Conservation (phyloP, 2,888 invertebrate species). For the Dynastes grantii region DNA sequence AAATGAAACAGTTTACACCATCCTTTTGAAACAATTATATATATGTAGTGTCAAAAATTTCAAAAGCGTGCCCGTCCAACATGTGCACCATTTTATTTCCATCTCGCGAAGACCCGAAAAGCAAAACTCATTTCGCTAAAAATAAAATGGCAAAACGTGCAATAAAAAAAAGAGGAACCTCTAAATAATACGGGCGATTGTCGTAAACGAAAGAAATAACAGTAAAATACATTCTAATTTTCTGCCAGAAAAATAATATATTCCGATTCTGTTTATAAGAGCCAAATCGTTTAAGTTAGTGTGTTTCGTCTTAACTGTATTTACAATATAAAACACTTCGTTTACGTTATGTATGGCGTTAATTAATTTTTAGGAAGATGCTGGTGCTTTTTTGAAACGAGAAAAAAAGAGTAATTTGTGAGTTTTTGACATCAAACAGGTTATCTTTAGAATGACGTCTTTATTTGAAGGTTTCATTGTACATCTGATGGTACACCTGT, state of each 20-base stretch:
- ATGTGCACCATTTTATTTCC: neutral
- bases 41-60: neutral
- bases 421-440: neutral
- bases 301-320: slow-evolving; percentile 12
- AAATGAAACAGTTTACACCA: too few species aligned
- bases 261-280: slow-evolving; percentile 8
- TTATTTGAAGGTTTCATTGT: too few species aligned
- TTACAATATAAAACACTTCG: slow-evolving; percentile 9
- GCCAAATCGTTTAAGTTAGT: neutral
- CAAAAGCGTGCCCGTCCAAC: neutral
- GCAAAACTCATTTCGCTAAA: neutral
- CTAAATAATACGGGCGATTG: neutral
- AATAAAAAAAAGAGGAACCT: slow-evolving; percentile 4
- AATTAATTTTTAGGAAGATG: slow-evolving; percentile 13
- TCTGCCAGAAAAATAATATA: slow-evolving; percentile 6
- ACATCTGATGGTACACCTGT: too few species aligned
- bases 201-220: neutral
- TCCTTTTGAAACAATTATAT: too few species aligned
- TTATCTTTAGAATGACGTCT: neutral
- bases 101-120: neutral
- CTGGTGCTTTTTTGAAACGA: neutral
- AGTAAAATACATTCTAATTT: slow-evolving; percentile 9
- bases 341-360: neutral
- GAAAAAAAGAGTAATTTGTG: neutral
- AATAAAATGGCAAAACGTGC: neutral